A percentile compares a stretch with the other conserved stretches of the same genome.
Evolutionary conservation across 2,797 vertebrate species (phyloP).

Genomic region (Neomorphus geoffroyi): DNA sequence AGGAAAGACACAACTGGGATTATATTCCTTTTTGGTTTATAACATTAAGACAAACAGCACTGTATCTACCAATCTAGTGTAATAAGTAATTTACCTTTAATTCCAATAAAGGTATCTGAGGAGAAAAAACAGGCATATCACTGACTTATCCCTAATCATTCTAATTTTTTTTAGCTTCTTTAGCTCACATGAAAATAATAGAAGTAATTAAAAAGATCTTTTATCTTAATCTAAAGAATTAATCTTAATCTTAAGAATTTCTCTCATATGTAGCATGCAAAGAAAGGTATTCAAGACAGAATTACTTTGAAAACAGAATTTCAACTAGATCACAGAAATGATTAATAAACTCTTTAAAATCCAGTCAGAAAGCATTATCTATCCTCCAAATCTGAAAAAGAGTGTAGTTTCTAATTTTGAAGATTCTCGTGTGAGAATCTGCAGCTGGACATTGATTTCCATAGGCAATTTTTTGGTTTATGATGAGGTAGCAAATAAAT

Average conservation of each 20-base stretch:
- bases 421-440: not conserved
- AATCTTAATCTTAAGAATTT: not conserved
- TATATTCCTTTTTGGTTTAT: no score
- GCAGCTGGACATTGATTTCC: not conserved
- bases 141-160: not conserved
- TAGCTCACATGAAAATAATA: not conserved
- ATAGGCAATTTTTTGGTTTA: not conserved
- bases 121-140: no score
- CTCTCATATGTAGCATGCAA: not conserved
- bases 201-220: not conserved
- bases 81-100: no score
- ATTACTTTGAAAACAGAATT: not conserved
- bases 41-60: no score
- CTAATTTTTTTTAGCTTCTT: not conserved
- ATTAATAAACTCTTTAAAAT: not conserved
- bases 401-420: slow-evolving; percentile 19
- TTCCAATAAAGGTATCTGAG: no score
- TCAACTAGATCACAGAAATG: not conserved
- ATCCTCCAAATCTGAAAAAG: slow-evolving; percentile 6
- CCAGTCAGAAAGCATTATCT: not conserved
- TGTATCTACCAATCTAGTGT: no score
- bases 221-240: not conserved
- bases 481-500: slow-evolving; percentile 6
- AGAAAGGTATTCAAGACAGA: not conserved
- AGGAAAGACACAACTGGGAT: no score